Conservation (phyloP, 2,113 vertebrate species). For the Pterocles orientalis region DNA sequence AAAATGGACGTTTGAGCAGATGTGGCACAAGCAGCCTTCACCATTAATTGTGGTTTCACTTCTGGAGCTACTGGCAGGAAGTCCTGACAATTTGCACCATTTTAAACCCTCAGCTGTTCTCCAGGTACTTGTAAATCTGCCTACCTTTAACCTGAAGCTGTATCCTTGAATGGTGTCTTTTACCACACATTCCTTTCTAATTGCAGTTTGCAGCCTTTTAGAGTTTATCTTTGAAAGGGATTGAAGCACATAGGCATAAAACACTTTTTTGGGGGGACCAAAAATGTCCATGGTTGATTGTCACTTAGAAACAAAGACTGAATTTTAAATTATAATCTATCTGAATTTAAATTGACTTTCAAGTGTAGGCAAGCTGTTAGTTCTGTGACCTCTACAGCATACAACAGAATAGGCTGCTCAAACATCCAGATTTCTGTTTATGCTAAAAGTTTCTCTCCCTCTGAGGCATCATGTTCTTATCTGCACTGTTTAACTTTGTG, state of each 20-base stretch:
- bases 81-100: background rate
- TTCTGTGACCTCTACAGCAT: background rate
- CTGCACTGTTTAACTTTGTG: background rate
- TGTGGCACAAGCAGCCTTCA: background rate
- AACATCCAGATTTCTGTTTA: background rate
- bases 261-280: background rate
- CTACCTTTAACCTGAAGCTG: background rate
- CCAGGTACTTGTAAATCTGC: background rate
- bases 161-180: background rate
- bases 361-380: constrained; percentile 29
- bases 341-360: constrained; percentile 30
- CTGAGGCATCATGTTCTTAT: background rate
- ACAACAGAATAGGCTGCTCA: background rate
- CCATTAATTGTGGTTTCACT: background rate
- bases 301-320: background rate
- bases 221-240: background rate
- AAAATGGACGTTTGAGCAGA: background rate
- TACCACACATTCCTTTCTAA: background rate
- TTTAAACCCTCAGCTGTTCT: background rate
- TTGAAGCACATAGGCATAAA: background rate
- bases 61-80: background rate
- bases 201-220: background rate
- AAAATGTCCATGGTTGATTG: constrained; percentile 5
- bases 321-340: background rate
- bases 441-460: background rate